Base-by-base conservation (phyloP, 2,113 vertebrate genomes). In the Xiphias gladius region DNA sequence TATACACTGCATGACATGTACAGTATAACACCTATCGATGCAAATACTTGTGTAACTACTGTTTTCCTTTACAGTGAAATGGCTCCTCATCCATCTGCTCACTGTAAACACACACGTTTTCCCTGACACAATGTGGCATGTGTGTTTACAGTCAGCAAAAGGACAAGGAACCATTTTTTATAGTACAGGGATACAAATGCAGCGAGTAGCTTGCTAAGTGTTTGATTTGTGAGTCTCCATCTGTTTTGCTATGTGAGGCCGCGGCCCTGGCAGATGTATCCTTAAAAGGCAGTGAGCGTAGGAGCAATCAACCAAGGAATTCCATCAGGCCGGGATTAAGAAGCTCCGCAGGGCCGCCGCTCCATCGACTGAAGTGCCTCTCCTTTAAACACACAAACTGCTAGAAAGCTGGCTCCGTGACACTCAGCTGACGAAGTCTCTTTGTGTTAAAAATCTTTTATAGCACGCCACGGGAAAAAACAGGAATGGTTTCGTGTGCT, bases 271-370 rank as follows among this genome's bases (percentile, higher is more conserved):
- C 91, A 95, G 91, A 94, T 88, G 87, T 92, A 91, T 88, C 95
- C 95, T 94, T 96, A 96, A 95, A 96, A 95, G 95, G 95, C 89
- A 96, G 92, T 84, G 92, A 91, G 93, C 64, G 68, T 92, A 84
- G 91, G 88, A 92, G 94, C 93, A 92, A 94, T 92, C 93, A 94
- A 93, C 84, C 92, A 88, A 93, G 87, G 90, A 93, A 95, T 95
- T 94, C 91, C 91, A 91, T 85, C 92, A 89, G 86, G 77, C 89
- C 20, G 59, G 91, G 89, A 93, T 94, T 94, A 91, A 93, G 91
- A 85, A 91, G 84, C 86, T 89, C 82, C 46, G 20, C 87, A 87
- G 89, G 84, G 69, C 83, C 59, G 22, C 71, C 14, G 54, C 73
- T 85, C 77, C 70, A 37, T n/a, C 65, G 3, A 77, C 67, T 82